Evolutionary conservation across 2,888 invertebrate species (phyloP).

Genomic region (Heterodera filipjevi): DNA sequence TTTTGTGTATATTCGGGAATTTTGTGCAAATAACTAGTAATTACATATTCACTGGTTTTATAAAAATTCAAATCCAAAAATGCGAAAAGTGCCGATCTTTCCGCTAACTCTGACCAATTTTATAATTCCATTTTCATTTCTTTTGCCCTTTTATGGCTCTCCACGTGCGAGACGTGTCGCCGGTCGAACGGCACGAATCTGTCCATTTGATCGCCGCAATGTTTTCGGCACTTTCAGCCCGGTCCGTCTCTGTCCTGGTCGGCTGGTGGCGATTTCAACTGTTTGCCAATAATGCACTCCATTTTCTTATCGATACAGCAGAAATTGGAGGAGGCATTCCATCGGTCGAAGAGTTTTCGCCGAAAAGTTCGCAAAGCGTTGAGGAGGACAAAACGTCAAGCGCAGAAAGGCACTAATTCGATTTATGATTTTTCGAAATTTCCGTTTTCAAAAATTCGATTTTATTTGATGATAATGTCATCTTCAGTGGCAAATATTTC

Average conservation of each 20-base stretch:
- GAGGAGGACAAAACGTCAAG: background rate
- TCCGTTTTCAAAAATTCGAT: too few species aligned
- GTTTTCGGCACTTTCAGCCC: conserved; percentile 12
- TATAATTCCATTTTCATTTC: background rate
- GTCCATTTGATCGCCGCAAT: background rate
- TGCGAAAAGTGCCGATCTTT: too few species aligned
- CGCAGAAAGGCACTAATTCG: background rate
- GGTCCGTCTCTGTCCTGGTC: background rate
- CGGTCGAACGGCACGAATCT: background rate
- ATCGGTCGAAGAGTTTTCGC: background rate
- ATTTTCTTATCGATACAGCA: background rate
- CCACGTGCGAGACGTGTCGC: background rate
- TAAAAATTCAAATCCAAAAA: too few species aligned
- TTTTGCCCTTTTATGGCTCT: background rate
- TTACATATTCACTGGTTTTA: too few species aligned
- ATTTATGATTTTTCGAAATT: too few species aligned
- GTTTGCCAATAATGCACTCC: conserved; percentile 6
- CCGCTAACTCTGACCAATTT: too few species aligned
- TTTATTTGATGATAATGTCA: background rate
- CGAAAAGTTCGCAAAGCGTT: background rate
- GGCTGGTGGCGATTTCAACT: conserved; percentile 8
- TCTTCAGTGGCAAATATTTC: background rate
- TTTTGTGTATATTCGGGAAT: too few species aligned
- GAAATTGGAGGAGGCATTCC: background rate
- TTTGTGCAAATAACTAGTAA: too few species aligned